Evolutionary conservation across 2,113 vertebrate genomes (phyloP).

Genomic region (Calonectris borealis): DNA sequence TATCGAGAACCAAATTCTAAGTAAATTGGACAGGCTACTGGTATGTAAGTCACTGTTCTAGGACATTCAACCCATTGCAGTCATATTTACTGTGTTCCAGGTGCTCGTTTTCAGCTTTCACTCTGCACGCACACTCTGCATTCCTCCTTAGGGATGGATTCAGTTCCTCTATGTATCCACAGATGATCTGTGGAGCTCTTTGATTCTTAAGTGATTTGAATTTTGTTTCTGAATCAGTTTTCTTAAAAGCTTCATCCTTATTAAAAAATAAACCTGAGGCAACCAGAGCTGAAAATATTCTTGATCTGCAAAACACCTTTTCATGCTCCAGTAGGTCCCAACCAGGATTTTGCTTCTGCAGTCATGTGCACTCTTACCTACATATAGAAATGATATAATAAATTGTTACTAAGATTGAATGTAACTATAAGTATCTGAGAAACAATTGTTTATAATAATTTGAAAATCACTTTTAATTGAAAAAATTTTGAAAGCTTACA

Average conservation of each 20-base stretch:
- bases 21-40: neutral
- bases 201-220: neutral
- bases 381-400: neutral
- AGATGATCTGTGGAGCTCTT: neutral
- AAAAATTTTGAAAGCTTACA: too few species aligned
- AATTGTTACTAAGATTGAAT: neutral
- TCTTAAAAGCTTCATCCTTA: neutral
- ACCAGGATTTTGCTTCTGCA: neutral
- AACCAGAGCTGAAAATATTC: neutral
- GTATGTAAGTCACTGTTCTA: neutral
- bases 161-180: neutral
- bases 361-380: neutral
- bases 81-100: neutral
- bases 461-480: too few species aligned
- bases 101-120: neutral
- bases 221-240: neutral
- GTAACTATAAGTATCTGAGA: too few species aligned
- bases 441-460: too few species aligned
- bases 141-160: neutral
- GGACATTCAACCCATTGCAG: neutral
- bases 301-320: neutral
- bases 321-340: neutral
- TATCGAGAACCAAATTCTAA: neutral
- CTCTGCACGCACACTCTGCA: neutral
- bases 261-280: neutral